Conservation (phyloP, 1,140 invertebrate genomes). For the Achatina immaculata region DNA sequence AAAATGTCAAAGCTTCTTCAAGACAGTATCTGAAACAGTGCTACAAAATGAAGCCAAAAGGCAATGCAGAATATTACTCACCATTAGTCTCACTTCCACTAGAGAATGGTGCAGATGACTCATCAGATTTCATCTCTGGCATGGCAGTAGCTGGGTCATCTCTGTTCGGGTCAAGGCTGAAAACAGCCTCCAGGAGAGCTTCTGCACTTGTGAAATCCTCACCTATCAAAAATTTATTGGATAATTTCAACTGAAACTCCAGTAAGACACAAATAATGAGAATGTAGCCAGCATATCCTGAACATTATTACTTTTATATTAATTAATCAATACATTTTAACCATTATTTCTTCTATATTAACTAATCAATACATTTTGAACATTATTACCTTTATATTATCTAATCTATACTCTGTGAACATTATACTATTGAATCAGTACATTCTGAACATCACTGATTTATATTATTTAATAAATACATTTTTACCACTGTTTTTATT, state of each 20-base stretch:
- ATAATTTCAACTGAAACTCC: too few species aligned
- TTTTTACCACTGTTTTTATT: too few species aligned
- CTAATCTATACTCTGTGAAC: too few species aligned
- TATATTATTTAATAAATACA: too few species aligned
- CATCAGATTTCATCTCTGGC: background rate
- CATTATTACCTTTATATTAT: too few species aligned
- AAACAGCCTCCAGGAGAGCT: constrained; percentile 48
- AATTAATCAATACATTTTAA: background rate
- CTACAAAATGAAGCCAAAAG: background rate
- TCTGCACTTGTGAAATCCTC: constrained; percentile 51
- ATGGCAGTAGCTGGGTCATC: background rate
- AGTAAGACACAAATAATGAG: too few species aligned
- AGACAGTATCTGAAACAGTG: too few species aligned
- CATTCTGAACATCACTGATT: too few species aligned
- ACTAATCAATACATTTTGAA: too few species aligned
- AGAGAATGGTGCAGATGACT: background rate
- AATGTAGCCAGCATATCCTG: too few species aligned
- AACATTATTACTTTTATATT: background rate
- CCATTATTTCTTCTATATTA: background rate
- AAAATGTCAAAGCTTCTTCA: too few species aligned
- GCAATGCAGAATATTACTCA: background rate
- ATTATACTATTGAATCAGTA: too few species aligned
- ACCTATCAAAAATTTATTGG: constrained; percentile 28
- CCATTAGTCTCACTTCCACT: constrained; percentile 6
- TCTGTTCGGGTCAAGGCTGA: constrained; percentile 30